Evolutionary conservation across 2,888 invertebrate species (phyloP).

Genomic region (Anticlea derivata): DNA sequence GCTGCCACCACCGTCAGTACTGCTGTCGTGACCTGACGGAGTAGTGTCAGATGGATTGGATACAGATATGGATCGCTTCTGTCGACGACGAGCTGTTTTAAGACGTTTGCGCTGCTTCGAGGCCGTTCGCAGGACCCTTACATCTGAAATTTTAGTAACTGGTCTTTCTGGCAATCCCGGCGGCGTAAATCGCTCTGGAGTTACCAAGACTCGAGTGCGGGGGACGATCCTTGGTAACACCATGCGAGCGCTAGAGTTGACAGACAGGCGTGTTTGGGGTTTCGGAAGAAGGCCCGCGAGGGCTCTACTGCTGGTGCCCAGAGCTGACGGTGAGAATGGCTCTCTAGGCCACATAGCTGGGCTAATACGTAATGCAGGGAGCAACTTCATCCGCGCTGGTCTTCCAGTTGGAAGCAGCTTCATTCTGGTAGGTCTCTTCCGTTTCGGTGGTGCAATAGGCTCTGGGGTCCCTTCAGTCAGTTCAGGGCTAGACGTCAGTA

Average conservation of each 20-base stretch:
- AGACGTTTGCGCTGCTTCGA: not conserved
- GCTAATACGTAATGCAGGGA: not conserved
- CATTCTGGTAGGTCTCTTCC: not conserved
- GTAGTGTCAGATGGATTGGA: not conserved
- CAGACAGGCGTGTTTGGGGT: not conserved
- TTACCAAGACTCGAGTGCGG: conserved; percentile 5
- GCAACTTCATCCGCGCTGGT: not conserved
- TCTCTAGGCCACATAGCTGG: not conserved
- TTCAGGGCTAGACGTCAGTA: not conserved
- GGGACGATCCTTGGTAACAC: not conserved
- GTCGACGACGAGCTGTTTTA: not conserved
- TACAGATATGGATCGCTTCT: not conserved
- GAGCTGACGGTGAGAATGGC: not conserved
- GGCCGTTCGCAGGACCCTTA: not conserved
- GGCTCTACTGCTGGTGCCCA: not conserved
- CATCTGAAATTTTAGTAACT: not conserved
- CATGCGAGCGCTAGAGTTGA: not conserved
- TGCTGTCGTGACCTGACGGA: not conserved
- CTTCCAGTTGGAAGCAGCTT: not conserved
- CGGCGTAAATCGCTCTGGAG: not conserved
- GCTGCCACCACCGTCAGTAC: no score
- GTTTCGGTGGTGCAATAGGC: not conserved
- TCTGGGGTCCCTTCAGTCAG: not conserved
- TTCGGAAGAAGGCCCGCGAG: not conserved
- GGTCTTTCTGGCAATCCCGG: not conserved